A percentile compares a stretch with the other conserved stretches of the same genome.
phyloP scores from a whole-genome alignment of 2,888 invertebrate genomes.

The Rhagonycha lutea region DNA sequence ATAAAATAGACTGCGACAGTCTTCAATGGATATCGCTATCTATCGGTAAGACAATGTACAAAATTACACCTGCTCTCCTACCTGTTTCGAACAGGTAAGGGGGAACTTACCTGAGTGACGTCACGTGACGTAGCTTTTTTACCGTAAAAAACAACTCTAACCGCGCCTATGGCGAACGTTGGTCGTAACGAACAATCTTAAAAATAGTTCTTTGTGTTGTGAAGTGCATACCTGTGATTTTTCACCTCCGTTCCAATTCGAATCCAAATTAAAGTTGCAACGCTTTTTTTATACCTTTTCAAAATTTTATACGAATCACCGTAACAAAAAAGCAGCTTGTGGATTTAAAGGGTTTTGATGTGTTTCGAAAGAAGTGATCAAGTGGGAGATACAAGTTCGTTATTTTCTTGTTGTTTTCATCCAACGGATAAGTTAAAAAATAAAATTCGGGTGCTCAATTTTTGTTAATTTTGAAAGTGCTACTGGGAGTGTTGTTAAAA shows the following conservation, averaged over 20 bases:
- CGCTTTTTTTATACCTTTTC: background rate
- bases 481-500: background rate
- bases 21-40: constrained; percentile 29
- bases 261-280: background rate
- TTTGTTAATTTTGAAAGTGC: background rate
- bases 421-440: background rate
- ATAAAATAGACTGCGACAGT: background rate
- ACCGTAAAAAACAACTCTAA: constrained; percentile 49
- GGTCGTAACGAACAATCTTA: constrained; percentile 37
- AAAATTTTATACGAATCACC: background rate
- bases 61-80: constrained; percentile 48
- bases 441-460: background rate
- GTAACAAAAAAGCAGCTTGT: background rate
- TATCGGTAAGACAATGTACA: constrained; percentile 34
- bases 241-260: background rate
- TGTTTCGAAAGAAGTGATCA: background rate
- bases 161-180: constrained; percentile 49
- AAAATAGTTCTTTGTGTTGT: constrained; percentile 22
- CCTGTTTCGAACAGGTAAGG: constrained; percentile 47
- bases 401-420: constrained; percentile 1
- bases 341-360: background rate
- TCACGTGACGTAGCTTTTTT: constrained; percentile 52
- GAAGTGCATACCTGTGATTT: background rate
- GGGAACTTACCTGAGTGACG: constrained; percentile 44
- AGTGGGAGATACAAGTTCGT: background rate